Evolutionary conservation across 2,797 vertebrate genomes (phyloP).

Genomic region (Urosaurus nigricauda): DNA sequence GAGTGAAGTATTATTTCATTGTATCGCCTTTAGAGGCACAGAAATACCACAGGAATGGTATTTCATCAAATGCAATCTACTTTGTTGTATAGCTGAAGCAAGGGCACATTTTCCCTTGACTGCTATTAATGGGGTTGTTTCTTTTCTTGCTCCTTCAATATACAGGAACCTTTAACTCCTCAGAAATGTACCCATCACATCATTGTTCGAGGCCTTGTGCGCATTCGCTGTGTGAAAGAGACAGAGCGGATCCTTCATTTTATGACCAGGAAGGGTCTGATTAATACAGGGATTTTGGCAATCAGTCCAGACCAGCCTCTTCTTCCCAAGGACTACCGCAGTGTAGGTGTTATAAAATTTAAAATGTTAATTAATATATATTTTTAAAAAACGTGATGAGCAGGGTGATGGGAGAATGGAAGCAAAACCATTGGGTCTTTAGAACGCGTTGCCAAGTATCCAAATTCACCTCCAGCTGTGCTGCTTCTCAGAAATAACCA

Average conservation of each 20-base stretch:
- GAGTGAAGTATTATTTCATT: not conserved
- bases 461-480: not conserved
- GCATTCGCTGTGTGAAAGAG: conserved; percentile 93
- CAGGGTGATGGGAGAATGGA: too few species aligned
- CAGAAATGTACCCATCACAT: conserved; percentile 91
- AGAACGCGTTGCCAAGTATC: not conserved
- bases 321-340: conserved; percentile 88
- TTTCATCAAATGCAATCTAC: not conserved
- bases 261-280: conserved; percentile 95
- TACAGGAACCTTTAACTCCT: conserved; percentile 90
- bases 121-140: not conserved
- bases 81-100: not conserved
- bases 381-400: not conserved
- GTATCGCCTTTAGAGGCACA: conserved; percentile 17
- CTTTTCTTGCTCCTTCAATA: conserved; percentile 48
- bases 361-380: not conserved
- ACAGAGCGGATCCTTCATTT: conserved; percentile 93
- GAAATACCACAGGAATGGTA: not conserved
- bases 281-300: conserved; percentile 93
- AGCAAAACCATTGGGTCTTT: not conserved
- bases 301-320: conserved; percentile 83
- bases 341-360: conserved; percentile 79
- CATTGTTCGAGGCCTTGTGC: conserved; percentile 91
- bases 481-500: not conserved
- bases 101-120: not conserved